Evolutionary conservation across 1,140 invertebrate genomes (phyloP), one percentile per base, ranked within the genome.

Genomic region (Drosophila baimaii): DNA sequence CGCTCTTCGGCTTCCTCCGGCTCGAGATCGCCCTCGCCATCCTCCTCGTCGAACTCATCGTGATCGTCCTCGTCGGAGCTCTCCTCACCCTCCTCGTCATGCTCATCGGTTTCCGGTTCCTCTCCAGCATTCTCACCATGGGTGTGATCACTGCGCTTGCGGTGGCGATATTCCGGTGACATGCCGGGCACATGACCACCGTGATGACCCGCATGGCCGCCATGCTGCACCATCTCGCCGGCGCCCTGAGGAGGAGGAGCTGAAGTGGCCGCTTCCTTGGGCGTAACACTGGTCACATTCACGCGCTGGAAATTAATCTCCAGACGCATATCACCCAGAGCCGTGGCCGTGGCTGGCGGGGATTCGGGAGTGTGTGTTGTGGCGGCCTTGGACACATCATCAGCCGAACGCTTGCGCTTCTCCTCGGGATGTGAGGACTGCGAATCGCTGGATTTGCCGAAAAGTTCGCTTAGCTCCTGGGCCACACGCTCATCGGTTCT

Each of bases 341-440:
- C 83, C 1, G 86, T 89, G 33, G 74, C 57, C 25, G 81, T 65
- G 23, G 78, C 68, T 21, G 73, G 37, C 6, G 52, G 44, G 5
- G 68, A 29, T 17, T 81, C 64, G 5, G 83, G 70, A 1, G 37
- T n/a, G 15, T 72, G 61, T 2, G 73, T 93, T 84, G 86, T 93
- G 17, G 79, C 93, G 5, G 55, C 35, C 27, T 56, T 51, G 13
- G 73, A 39, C 49, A 78, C 10, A 12, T 69, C 84, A 35, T 94
- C 47, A 80, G 93, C 63, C 73, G 86, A 90, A 90, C 94, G 89
- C 90, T 93, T 92, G 92, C 93, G 93, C 35, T 92, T 93, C 69
- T 93, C 92, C 47, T 93, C 91, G 27, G 39, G 1, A 27, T 58
- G 78, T 0, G 68, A n/a, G n/a, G n/a, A 55, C 17, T 55, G 33